phyloP scores from a whole-genome alignment of 1,140 invertebrate species.

The Drosophila ohnishii region DNA sequence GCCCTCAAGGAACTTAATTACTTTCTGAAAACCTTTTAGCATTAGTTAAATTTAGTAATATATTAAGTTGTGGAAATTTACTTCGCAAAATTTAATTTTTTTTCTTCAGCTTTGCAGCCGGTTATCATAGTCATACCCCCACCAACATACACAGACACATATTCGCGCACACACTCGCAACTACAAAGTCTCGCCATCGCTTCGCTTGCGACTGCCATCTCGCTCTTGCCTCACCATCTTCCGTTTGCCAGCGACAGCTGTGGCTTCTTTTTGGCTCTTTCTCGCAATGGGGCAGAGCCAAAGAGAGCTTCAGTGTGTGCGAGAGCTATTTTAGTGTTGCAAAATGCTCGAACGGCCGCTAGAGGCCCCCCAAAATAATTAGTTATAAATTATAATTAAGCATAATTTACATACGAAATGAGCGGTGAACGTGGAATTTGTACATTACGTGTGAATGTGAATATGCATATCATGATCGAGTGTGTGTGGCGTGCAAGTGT shows the following conservation, averaged over 20 bases:
- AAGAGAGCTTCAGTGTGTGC: constrained; percentile 57
- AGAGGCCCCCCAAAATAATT: constrained; percentile 61
- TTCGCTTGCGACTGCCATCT: constrained; percentile 23
- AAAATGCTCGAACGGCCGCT: constrained; percentile 42
- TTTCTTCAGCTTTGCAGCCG: constrained; percentile 57
- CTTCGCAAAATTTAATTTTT: constrained; percentile 37
- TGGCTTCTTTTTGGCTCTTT: constrained; percentile 64
- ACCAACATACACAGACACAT: constrained; percentile 43
- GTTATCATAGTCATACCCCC: constrained; percentile 73
- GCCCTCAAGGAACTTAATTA: background rate
- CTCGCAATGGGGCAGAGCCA: constrained; percentile 73
- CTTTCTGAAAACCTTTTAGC: background rate
- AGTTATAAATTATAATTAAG: constrained; percentile 72
- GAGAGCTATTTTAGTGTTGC: constrained; percentile 59
- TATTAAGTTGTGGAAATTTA: constrained; percentile 23
- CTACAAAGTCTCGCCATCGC: constrained; percentile 46
- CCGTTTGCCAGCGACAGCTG: constrained; percentile 60
- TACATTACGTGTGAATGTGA: constrained; percentile 37
- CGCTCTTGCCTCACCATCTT: constrained; percentile 41
- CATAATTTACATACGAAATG: constrained; percentile 67
- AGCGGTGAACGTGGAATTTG: constrained; percentile 44
- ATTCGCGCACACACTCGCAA: constrained; percentile 4
- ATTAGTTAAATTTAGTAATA: background rate
- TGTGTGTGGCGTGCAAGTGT: constrained; percentile 12
- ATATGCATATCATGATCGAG: constrained; percentile 1